A percentile compares a stretch with the other conserved stretches of the same genome.
Evolutionary conservation across 2,888 invertebrate species (phyloP).

Genomic region (Agrotis puta): DNA sequence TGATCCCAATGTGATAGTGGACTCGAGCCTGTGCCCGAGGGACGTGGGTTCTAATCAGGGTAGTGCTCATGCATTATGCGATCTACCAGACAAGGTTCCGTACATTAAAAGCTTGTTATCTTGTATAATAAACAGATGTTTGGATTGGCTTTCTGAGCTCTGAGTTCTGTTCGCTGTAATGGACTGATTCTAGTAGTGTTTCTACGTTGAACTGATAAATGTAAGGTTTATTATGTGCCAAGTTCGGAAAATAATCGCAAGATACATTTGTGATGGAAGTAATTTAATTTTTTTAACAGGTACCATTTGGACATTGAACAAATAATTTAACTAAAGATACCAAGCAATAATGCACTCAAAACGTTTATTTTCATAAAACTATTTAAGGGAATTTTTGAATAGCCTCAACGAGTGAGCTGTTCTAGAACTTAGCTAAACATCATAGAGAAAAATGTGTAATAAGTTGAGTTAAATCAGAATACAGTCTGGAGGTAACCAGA

Average conservation of each 20-base stretch:
- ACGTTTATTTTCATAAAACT: background rate
- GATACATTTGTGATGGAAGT: background rate
- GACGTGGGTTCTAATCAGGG: slow-evolving; percentile 64
- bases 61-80: slow-evolving; percentile 66
- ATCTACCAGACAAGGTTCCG: slow-evolving; percentile 34
- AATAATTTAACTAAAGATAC: background rate
- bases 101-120: slow-evolving; percentile 64
- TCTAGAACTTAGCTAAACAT: background rate
- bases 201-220: background rate
- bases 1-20: slow-evolving; percentile 39
- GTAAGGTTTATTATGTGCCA: slow-evolving; percentile 25
- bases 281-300: background rate
- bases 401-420: background rate
- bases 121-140: slow-evolving; percentile 60
- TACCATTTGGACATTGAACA: background rate
- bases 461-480: too few species aligned
- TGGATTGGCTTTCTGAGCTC: slow-evolving; percentile 44
- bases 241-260: background rate
- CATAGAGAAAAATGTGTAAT: too few species aligned
- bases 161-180: slow-evolving; percentile 34
- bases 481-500: too few species aligned
- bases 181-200: slow-evolving; percentile 8
- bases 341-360: background rate
- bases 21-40: slow-evolving; percentile 53
- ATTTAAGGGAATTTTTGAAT: background rate